A percentile compares a stretch with the other conserved stretches of the same genome.
phyloP scores from a whole-genome alignment of 64 coral and sea anemone species.

The Trachythela sp. region DNA sequence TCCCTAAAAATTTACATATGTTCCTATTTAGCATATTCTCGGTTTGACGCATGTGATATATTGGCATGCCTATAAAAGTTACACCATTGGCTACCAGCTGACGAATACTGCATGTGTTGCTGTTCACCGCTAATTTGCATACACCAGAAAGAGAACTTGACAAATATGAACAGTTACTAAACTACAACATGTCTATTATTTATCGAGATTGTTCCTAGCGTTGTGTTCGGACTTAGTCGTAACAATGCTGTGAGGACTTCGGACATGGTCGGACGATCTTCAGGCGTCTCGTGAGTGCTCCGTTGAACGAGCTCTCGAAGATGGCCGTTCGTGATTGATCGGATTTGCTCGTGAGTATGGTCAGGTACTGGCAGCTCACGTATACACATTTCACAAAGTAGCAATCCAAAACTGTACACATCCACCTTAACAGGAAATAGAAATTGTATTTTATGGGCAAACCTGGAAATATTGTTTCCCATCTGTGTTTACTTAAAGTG shows the following conservation, averaged over 20 bases:
- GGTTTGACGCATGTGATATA: too few species aligned
- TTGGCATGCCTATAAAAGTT: too few species aligned
- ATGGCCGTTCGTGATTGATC: slow-evolving; percentile 75
- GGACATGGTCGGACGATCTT: slow-evolving; percentile 55
- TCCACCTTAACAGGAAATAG: slow-evolving; percentile 36
- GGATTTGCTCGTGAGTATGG: slow-evolving; percentile 70
- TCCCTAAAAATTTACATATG: too few species aligned
- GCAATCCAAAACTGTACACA: slow-evolving; percentile 79
- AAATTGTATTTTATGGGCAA: not conserved
- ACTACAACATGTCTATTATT: not conserved
- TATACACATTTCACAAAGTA: slow-evolving; percentile 93
- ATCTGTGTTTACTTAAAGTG: too few species aligned
- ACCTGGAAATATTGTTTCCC: not conserved
- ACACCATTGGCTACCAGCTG: too few species aligned
- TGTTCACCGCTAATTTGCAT: too few species aligned
- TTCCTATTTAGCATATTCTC: too few species aligned
- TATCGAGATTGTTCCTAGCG: not conserved
- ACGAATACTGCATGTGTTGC: too few species aligned
- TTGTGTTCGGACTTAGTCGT: not conserved
- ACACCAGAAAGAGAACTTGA: not conserved
- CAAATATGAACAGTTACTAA: not conserved
- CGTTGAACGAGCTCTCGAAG: slow-evolving; percentile 64
- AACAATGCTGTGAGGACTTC: slow-evolving; percentile 42
- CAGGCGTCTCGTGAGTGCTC: slow-evolving; percentile 36
- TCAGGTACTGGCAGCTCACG: slow-evolving; percentile 80